Percentiles rank a stretch among this genome's conserved stretches.
phyloP scores from a whole-genome alignment of 2,797 vertebrate species.

The Pipistrellus kuhlii region DNA sequence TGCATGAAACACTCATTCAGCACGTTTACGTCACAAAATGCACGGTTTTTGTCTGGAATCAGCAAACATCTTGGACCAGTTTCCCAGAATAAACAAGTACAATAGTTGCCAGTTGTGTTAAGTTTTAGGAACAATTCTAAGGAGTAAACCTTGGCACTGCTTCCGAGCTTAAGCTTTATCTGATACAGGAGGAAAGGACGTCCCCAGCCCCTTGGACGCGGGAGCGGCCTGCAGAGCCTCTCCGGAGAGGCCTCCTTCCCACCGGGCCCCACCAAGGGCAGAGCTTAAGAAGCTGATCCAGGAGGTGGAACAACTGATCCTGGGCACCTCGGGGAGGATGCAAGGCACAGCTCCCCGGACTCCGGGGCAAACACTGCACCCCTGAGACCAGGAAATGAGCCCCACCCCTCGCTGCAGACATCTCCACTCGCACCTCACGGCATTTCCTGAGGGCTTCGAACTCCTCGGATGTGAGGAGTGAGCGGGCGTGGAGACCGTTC shows the following conservation, averaged over 20 bases:
- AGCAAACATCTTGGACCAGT: neutral
- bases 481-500: neutral
- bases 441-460: neutral
- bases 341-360: neutral
- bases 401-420: neutral
- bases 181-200: neutral
- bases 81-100: slow-evolving; percentile 42
- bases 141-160: neutral
- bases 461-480: neutral
- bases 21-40: neutral
- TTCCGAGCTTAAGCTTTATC: neutral
- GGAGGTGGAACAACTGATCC: neutral
- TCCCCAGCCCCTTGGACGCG: neutral
- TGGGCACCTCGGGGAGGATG: neutral
- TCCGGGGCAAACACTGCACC: neutral
- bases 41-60: slow-evolving; percentile 35
- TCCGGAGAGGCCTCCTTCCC: neutral
- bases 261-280: fast-evolving
- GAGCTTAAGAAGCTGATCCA: neutral
- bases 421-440: neutral
- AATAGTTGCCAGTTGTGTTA: neutral
- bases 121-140: slow-evolving; percentile 36
- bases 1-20: neutral
- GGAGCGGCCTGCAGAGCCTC: neutral
- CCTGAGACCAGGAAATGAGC: fast-evolving